phyloP scores from a whole-genome alignment of 2,113 vertebrate species.

The Vidua macroura region DNA sequence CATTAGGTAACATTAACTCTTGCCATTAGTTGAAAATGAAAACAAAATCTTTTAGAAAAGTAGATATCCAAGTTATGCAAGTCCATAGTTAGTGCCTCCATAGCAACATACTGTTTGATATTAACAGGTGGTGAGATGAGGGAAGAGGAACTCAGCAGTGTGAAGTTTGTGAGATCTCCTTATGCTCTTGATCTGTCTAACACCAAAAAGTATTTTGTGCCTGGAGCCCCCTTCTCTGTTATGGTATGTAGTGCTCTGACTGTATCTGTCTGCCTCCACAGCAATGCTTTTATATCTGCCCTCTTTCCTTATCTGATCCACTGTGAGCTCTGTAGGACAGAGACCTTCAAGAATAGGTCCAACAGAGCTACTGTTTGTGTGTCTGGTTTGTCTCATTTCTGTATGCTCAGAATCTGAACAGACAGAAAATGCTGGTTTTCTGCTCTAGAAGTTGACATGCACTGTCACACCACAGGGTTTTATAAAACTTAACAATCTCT shows the following conservation, averaged over 20 bases:
- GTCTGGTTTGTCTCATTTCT: background rate
- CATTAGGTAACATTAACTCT: background rate
- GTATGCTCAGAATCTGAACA: background rate
- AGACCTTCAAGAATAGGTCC: background rate
- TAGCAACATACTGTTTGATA: background rate
- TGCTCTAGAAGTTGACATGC: background rate
- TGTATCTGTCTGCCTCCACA: background rate
- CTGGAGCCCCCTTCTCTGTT: conserved; percentile 67
- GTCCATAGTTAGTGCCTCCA: background rate
- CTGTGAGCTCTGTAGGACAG: background rate
- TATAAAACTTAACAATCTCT: background rate
- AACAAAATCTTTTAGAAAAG: background rate
- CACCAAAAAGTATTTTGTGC: conserved; percentile 72
- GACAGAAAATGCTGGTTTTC: background rate
- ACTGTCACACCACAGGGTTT: background rate
- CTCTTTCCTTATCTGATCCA: background rate
- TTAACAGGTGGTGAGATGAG: conserved; percentile 70
- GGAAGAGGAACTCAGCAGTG: conserved; percentile 67
- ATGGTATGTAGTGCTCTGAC: conserved; percentile 15
- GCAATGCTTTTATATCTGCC: background rate
- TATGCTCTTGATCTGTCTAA: conserved; percentile 70
- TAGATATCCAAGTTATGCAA: background rate
- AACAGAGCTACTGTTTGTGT: background rate
- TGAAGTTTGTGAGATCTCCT: conserved; percentile 74
- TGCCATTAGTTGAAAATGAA: accelerated